phyloP scores from a whole-genome alignment of 2,113 vertebrate species.

The Mixornis gularis region DNA sequence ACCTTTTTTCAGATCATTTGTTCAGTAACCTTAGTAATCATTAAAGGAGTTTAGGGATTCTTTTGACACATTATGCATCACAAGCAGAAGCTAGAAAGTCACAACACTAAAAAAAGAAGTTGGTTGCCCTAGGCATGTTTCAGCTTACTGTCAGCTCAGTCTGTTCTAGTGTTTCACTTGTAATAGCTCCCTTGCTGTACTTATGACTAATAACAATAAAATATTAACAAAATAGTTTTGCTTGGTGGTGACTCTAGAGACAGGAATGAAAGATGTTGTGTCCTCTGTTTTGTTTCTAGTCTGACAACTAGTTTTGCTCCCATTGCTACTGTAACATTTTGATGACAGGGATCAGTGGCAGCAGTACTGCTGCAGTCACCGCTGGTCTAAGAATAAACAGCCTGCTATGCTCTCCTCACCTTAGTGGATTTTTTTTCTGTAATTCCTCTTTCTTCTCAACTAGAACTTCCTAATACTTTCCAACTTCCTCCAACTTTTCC shows the following conservation, averaged over 20 bases:
- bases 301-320: neutral
- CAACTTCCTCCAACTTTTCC: neutral
- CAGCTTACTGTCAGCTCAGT: slow-evolving; percentile 41
- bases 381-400: neutral
- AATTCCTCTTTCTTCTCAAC: neutral
- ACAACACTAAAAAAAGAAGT: neutral
- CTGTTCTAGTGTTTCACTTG: slow-evolving; percentile 14
- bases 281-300: neutral
- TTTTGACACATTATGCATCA: slow-evolving; percentile 14
- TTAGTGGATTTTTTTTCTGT: neutral
- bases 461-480: neutral
- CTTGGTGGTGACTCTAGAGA: neutral
- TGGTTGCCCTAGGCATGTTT: slow-evolving; percentile 39
- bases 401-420: neutral
- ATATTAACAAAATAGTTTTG: slow-evolving; percentile 42
- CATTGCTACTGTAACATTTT: neutral
- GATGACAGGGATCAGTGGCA: neutral
- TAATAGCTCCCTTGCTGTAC: slow-evolving; percentile 11
- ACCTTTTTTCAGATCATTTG: neutral
- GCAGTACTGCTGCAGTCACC: neutral
- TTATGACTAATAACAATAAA: slow-evolving; percentile 47
- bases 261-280: neutral
- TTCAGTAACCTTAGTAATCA: neutral
- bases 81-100: slow-evolving; percentile 36
- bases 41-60: slow-evolving; percentile 11